These are phyloP conservation scores for Xenops minutus DNA, from an alignment of 2,797 vertebrate genomes.

Conservation along the genomic window DNA sequence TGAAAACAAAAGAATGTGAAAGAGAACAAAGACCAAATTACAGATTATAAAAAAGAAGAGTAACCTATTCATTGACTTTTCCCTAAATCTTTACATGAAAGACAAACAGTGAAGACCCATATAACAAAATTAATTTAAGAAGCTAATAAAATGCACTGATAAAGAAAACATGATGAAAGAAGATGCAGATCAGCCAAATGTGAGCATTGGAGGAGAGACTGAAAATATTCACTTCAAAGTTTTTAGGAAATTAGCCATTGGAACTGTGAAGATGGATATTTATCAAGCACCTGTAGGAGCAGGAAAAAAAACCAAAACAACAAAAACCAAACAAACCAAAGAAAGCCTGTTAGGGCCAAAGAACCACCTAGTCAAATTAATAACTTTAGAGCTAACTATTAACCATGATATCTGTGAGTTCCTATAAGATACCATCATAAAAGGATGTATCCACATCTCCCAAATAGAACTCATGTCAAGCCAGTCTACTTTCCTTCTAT, in stretches of 20 bases:
- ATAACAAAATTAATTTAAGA: neutral
- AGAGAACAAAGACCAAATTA: neutral
- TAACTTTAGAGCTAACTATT: neutral
- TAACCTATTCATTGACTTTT: neutral
- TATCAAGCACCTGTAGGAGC: neutral
- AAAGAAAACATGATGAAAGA: neutral
- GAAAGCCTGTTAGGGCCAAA: neutral
- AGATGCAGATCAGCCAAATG: neutral
- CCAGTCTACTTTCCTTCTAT: neutral
- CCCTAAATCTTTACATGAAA: neutral
- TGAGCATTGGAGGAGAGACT: neutral
- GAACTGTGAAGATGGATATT: neutral
- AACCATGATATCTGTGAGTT: neutral
- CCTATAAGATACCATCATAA: neutral
- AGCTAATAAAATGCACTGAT: neutral
- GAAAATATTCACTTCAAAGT: neutral
- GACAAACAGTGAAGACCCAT: neutral
- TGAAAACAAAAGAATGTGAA: neutral
- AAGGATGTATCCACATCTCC: neutral
- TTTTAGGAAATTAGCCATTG: neutral
- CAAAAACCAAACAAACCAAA: neutral
- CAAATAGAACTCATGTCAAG: neutral
- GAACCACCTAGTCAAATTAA: neutral
- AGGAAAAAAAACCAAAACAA: fast-evolving
- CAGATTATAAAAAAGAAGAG: neutral